These are phyloP conservation scores for Eleutherodactylus coqui DNA, from an alignment of 2,797 vertebrate genomes.

Conservation along the genomic window DNA sequence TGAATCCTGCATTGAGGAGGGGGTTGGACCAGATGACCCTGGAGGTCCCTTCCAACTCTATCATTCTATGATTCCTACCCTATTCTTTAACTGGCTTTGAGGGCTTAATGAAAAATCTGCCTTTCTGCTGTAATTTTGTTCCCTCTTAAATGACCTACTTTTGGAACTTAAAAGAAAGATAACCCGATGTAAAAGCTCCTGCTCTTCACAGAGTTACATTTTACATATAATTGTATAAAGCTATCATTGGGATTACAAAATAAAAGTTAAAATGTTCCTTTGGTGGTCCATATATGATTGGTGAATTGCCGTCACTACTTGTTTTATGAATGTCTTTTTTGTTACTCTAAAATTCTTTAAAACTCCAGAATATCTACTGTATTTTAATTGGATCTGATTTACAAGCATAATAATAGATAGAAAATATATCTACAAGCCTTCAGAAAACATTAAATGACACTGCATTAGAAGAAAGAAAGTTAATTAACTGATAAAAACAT, in stretches of 20 bases:
- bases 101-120: too few species aligned
- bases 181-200: too few species aligned
- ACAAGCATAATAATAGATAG: conserved; percentile 19
- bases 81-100: too few species aligned
- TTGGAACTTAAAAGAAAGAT: too few species aligned
- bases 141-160: too few species aligned
- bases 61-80: too few species aligned
- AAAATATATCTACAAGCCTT: conserved; percentile 14
- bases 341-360: background rate
- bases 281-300: background rate
- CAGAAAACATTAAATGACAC: conserved; percentile 34
- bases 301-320: background rate
- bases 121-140: too few species aligned
- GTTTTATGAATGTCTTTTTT: background rate
- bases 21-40: too few species aligned
- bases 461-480: conserved; percentile 21
- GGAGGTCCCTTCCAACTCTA: too few species aligned
- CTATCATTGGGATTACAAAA: background rate
- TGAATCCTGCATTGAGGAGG: too few species aligned
- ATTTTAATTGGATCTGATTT: conserved; percentile 20
- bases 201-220: too few species aligned
- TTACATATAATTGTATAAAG: background rate
- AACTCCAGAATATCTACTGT: background rate
- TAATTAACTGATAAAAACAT: conserved; percentile 31
- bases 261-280: background rate